Evolutionary conservation across 1,140 invertebrate genomes (phyloP).

Genomic region (Orius insidiosus): DNA sequence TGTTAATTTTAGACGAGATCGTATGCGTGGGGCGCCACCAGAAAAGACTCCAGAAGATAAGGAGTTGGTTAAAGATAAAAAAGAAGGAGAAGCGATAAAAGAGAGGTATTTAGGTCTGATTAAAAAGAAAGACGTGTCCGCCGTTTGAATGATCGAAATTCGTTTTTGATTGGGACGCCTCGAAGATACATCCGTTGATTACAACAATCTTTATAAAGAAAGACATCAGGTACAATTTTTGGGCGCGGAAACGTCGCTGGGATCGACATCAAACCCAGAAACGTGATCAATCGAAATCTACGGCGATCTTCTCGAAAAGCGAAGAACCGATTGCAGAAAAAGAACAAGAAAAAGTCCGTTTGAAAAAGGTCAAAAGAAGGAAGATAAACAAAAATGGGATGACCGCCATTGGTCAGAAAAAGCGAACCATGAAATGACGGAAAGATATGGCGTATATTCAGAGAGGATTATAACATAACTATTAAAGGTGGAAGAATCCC

Average conservation of each 20-base stretch:
- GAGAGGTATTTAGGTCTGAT: constrained; percentile 88
- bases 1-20: constrained; percentile 2
- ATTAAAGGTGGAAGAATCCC: constrained; percentile 97
- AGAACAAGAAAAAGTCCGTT: constrained; percentile 84
- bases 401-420: constrained; percentile 99
- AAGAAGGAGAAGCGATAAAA: constrained; percentile 81
- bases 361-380: constrained; percentile 88
- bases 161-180: constrained; percentile 99
- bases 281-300: constrained; percentile 94
- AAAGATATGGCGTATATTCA: constrained; percentile 99
- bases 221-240: constrained; percentile 92
- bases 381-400: constrained; percentile 98
- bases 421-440: constrained; percentile 85
- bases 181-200: constrained; percentile 97
- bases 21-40: background rate
- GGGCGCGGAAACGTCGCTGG: constrained; percentile 94
- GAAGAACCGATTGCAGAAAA: constrained; percentile 94
- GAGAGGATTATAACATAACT: constrained; percentile 98
- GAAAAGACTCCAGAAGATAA: constrained; percentile 28
- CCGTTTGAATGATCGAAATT: constrained; percentile 96
- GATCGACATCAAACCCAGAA: constrained; percentile 95
- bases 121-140: constrained; percentile 87
- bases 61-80: constrained; percentile 58
- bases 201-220: constrained; percentile 93
- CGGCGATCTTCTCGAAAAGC: constrained; percentile 84